phyloP scores from a whole-genome alignment of 37 sponge, comb jelly and placozoan species.

The Beroe forskalii region DNA sequence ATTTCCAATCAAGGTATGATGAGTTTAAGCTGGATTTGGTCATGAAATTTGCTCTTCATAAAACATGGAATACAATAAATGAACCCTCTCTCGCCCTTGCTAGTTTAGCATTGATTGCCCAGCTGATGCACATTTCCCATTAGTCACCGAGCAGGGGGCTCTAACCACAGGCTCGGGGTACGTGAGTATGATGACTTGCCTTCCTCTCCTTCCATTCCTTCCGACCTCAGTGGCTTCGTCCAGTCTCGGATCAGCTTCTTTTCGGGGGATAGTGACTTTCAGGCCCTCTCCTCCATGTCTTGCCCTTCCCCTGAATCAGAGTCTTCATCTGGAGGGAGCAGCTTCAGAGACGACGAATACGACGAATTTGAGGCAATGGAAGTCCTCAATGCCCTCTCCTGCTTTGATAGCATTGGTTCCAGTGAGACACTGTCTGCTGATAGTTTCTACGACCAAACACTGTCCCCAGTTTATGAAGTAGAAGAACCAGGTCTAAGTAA shows the following conservation, averaged over 20 bases:
- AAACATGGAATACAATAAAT: too few relatives aligned
- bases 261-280: neutral
- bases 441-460: neutral
- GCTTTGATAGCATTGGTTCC: neutral
- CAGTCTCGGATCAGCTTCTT: neutral
- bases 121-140: too few relatives aligned
- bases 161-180: too few relatives aligned
- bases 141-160: too few relatives aligned
- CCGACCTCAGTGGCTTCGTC: neutral
- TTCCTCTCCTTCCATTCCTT: constrained; percentile 1
- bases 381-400: neutral
- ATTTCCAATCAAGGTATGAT: neutral
- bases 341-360: neutral
- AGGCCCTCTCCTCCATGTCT: neutral
- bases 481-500: too few relatives aligned
- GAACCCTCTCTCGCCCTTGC: too few relatives aligned
- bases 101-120: too few relatives aligned
- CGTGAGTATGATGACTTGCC: neutral
- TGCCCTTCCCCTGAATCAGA: neutral
- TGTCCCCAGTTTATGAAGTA: constrained; percentile 4
- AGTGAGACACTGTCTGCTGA: neutral
- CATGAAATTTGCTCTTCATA: too few relatives aligned
- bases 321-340: neutral
- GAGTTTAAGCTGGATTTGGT: too few relatives aligned
- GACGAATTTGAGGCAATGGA: neutral